Evolutionary conservation across 2,888 invertebrate species (phyloP), one percentile per base, ranked within the genome.

Genomic region (Clostera curtula): DNA sequence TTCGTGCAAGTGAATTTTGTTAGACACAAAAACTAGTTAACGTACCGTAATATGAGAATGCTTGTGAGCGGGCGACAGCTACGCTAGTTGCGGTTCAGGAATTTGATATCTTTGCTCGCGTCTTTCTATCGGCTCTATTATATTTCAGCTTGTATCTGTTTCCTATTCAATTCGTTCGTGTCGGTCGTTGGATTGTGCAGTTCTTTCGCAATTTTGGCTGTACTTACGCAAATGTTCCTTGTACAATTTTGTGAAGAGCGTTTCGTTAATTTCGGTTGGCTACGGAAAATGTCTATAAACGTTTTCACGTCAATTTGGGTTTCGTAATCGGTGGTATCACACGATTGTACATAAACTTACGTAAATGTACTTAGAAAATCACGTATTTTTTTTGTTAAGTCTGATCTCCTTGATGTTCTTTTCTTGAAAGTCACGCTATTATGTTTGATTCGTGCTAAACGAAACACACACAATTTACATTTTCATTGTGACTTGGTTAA

Each of bases 31-130:
- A 53, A 50, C 41, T 35, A 36, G 50, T 40, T 46, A 44, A 49
- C 29, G 37, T 49, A 40, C 36, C 30, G 72, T 65, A 71, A 75
- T 49, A 49, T 49, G 64, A 75, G 64, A 70, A 62, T 54, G 51
- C 42, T 49, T 48, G 64, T 50, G 56, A 63, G 49, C 57, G 53
- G 22, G 50, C 52, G 48, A 49, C 56, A 54, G 54, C 50, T 53
- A 49, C 50, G 49, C 54, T 46, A 54, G 54, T 56, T 68, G 71
- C 56, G 69, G 70, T 67, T 49, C 53, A 36, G 55, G 44, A 56
- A 65, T 60, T 41, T 50, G 65, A 66, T 66, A 69, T 43, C 42
- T 43, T 53, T 51, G 37, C 49, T 43, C 28, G 33, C 27, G 31
- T 58, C 55, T 60, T 55, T 62, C 58, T 54, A 60, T 55, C 44